Evolutionary conservation across 2,113 vertebrate genomes (phyloP).

Genomic region (Coturnix japonica): DNA sequence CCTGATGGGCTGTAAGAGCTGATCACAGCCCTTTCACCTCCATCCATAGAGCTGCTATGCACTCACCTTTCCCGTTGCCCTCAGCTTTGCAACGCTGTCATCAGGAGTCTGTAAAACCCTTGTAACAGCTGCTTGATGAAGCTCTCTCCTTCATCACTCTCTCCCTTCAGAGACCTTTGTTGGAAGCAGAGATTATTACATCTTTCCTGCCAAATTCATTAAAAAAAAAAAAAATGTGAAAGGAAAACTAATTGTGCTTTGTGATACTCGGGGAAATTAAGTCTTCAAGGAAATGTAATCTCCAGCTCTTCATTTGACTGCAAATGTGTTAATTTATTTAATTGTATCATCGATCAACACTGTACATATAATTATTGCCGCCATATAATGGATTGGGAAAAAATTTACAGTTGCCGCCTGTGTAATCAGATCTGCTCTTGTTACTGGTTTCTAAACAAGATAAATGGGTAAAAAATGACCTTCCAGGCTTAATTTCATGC

Average conservation of each 20-base stretch:
- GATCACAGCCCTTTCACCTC: fast-evolving
- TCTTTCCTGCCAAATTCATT: conserved; percentile 49
- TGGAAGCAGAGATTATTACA: conserved; percentile 15
- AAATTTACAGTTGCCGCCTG: conserved; percentile 7
- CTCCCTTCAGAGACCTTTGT: neutral
- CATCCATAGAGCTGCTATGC: neutral
- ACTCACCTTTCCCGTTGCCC: neutral
- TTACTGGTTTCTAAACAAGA: conserved; percentile 45
- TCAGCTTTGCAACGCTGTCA: neutral
- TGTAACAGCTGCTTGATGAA: neutral
- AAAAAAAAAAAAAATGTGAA: neutral
- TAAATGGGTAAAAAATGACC: conserved; percentile 9
- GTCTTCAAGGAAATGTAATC: conserved; percentile 67
- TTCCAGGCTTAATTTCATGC: conserved; percentile 61
- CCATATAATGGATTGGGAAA: conserved; percentile 40
- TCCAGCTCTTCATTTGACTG: conserved; percentile 55
- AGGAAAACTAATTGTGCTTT: conserved; percentile 58
- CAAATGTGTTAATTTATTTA: conserved; percentile 61
- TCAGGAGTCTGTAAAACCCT: neutral
- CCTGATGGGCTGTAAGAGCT: neutral
- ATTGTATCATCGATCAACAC: conserved; percentile 58
- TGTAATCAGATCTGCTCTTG: conserved; percentile 48
- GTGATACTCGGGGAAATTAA: conserved; percentile 61
- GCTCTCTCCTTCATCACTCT: neutral
- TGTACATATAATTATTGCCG: conserved; percentile 29